Evolutionary conservation across 2,797 vertebrate species (phyloP), one percentile per base, ranked within the genome.

Genomic region (Ctenopoma multispine): DNA sequence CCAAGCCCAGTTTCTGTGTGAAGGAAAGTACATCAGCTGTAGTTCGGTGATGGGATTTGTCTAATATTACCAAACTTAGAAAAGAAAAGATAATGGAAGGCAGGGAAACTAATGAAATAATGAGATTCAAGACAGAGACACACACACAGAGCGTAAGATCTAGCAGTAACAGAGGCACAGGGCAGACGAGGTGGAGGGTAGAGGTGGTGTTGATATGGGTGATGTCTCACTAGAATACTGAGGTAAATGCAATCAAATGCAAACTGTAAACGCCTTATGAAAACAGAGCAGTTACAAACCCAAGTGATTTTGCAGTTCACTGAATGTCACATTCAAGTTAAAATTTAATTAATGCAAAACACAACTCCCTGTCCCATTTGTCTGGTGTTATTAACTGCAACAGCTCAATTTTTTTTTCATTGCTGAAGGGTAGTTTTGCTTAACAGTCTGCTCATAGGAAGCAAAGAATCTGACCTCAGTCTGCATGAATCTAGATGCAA

Each of bases 1-100:
- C 29, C 2, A 29, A 38, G 60, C 21, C 6, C 46, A 31, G 13
- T 36, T 23, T 41, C 64, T 34, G 41, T 21, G 24, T 23, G 53
- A 69, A 69, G 43, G 69, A 58, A 27, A 40, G 47, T 14, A 21
- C 14, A 31, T n/a, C 44, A 34, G 43, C 47, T 12, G 18, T 20
- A 13, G 34, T 34, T 47, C 6, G 17, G 47, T 21, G 34, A 43
- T 61, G 36, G 46, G 71, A 75, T 62, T 62, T 47, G 66, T 63
- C 49, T 18, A 1, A 67, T 67, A 74, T 71, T 71, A 57, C 36
- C 51, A 31, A 27, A 8, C 21, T 18, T n/a, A 1, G 40, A 40
- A 38, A 62, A 51, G 23, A 46, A 24, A 40, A 15, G 27, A 44
- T 61, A 63, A 67, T 23, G 14, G 24, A 62, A 51, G 29, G 53